Percentiles rank a stretch among this genome's conserved stretches.
Evolutionary conservation across 2,888 invertebrate species (phyloP).

Genomic region (Standfussiana lucernea): DNA sequence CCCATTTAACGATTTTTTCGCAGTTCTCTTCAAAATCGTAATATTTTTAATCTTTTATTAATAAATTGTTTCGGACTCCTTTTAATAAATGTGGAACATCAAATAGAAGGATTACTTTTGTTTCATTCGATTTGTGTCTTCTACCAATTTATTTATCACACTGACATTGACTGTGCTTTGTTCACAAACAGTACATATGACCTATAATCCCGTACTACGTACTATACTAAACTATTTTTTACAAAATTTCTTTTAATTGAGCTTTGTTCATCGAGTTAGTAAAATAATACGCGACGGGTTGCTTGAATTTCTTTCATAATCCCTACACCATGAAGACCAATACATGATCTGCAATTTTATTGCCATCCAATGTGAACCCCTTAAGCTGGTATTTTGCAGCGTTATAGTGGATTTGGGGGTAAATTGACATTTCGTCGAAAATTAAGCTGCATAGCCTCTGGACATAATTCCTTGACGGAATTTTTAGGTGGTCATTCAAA

Average conservation of each 20-base stretch:
- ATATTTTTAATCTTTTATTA: slow-evolving; percentile 23
- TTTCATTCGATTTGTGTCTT: slow-evolving; percentile 10
- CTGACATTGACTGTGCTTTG: slow-evolving; percentile 7
- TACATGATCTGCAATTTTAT: too few relatives aligned
- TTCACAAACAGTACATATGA: neutral
- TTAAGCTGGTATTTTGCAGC: too few relatives aligned
- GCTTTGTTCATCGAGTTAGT: neutral
- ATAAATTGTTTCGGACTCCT: slow-evolving; percentile 27
- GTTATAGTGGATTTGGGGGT: too few relatives aligned
- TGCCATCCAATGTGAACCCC: too few relatives aligned
- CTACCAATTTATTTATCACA: slow-evolving; percentile 1
- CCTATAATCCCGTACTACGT: too few relatives aligned
- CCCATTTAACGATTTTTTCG: slow-evolving; percentile 18
- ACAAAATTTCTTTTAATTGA: too few relatives aligned
- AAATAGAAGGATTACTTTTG: neutral
- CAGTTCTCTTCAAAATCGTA: slow-evolving; percentile 19
- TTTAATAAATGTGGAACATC: slow-evolving; percentile 23
- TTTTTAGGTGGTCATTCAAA: too few relatives aligned
- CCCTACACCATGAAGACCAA: too few relatives aligned
- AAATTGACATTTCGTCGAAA: too few relatives aligned
- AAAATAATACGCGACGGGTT: slow-evolving; percentile 54
- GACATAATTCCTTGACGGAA: too few relatives aligned
- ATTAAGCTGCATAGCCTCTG: too few relatives aligned
- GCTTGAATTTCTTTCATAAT: neutral
- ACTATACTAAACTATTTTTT: too few relatives aligned